Conservation (phyloP, 2,888 invertebrate species). For the Acronicta leporina region DNA sequence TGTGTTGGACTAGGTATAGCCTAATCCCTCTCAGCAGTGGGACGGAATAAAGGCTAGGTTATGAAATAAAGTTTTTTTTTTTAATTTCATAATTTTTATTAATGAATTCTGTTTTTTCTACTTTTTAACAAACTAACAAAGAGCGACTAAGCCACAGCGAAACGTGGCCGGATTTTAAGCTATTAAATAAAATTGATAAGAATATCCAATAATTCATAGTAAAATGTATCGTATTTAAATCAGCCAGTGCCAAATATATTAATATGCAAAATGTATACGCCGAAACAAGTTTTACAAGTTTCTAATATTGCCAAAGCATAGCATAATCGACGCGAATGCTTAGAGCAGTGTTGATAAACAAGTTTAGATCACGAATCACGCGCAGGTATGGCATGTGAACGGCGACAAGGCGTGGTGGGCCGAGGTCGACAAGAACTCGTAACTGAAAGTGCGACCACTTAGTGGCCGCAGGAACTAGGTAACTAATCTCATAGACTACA, state of each 20-base stretch:
- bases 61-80: too few species aligned
- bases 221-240: not conserved
- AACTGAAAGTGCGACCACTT: conserved; percentile 78
- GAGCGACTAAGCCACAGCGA: too few species aligned
- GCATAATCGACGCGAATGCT: conserved; percentile 50
- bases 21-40: too few species aligned
- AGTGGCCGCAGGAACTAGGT: conserved; percentile 52
- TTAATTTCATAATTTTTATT: too few species aligned
- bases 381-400: conserved; percentile 81
- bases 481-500: conserved; percentile 25
- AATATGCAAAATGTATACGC: conserved; percentile 46
- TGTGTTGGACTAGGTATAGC: too few species aligned
- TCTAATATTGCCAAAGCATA: conserved; percentile 51
- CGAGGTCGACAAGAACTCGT: conserved; percentile 79
- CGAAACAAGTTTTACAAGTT: conserved; percentile 46
- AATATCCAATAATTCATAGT: not conserved
- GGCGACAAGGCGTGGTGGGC: conserved; percentile 73
- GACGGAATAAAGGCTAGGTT: too few species aligned
- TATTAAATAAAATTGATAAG: not conserved
- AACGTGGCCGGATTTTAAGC: too few species aligned
- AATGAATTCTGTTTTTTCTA: too few species aligned
- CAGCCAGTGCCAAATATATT: conserved; percentile 27
- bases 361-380: conserved; percentile 78
- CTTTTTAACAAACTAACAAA: too few species aligned
- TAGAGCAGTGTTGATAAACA: conserved; percentile 66